Conservation (phyloP, 2,113 vertebrate genomes). For the Platanista minor region DNA sequence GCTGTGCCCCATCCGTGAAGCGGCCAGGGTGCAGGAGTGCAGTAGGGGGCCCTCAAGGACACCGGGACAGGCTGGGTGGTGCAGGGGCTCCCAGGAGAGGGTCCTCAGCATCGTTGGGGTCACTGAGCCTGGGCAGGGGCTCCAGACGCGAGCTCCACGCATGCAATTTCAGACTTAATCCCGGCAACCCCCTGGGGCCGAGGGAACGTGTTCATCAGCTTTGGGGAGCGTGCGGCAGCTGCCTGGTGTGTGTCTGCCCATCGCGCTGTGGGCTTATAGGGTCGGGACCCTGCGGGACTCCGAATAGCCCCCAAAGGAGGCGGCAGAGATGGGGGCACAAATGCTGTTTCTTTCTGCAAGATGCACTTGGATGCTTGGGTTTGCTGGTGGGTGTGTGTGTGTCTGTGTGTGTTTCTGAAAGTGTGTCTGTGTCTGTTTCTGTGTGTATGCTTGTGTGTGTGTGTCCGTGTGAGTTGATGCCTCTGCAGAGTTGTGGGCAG, state of each 20-base stretch:
- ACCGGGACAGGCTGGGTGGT: accelerated
- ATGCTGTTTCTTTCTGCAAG: conserved; percentile 41
- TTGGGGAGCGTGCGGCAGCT: not conserved
- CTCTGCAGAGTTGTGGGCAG: not conserved
- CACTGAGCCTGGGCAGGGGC: not conserved
- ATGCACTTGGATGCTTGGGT: conserved; percentile 32
- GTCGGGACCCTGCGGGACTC: conserved; percentile 39
- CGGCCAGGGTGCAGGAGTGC: accelerated
- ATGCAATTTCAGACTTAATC: conserved; percentile 75
- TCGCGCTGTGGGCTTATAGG: conserved; percentile 60
- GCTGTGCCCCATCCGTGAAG: not conserved
- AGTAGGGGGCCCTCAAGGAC: accelerated
- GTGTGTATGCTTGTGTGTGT: not conserved
- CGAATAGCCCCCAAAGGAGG: conserved; percentile 62
- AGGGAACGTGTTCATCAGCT: conserved; percentile 17
- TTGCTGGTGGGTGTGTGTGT: not conserved
- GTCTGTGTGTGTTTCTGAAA: not conserved
- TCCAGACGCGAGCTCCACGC: conserved; percentile 42
- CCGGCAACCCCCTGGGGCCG: not conserved
- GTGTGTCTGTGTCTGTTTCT: accelerated
- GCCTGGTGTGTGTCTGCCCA: conserved; percentile 62
- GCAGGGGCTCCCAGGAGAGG: not conserved
- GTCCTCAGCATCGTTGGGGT: not conserved
- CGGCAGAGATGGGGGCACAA: not conserved
- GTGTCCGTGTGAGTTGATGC: accelerated